Percentiles rank a stretch among this genome's conserved stretches.
These are phyloP conservation scores for Caenorhabditis inopinata DNA, from an alignment of 1,140 invertebrate species.

Conservation along the genomic window DNA sequence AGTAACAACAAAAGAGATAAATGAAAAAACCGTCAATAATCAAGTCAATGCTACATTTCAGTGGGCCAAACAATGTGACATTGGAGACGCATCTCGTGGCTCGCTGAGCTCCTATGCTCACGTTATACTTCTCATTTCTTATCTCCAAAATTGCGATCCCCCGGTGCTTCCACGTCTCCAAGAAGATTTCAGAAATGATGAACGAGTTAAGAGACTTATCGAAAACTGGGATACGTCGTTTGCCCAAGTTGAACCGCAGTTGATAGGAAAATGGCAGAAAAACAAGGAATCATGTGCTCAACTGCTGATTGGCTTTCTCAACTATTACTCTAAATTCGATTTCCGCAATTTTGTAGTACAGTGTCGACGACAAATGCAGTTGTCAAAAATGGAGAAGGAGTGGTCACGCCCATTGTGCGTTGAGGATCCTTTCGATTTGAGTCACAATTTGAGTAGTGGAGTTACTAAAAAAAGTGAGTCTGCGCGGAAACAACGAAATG, in stretches of 20 bases:
- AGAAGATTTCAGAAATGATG: conserved; percentile 36
- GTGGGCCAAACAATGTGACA: conserved; percentile 39
- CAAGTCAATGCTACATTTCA: background rate
- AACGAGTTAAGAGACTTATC: background rate
- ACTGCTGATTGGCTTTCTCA: conserved; percentile 35
- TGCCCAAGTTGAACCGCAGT: background rate
- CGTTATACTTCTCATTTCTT: conserved; percentile 35
- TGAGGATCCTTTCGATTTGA: conserved; percentile 45
- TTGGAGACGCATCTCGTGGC: conserved; percentile 37
- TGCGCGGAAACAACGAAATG: too few species aligned
- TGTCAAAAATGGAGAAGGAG: conserved; percentile 40
- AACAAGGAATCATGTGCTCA: conserved; percentile 20
- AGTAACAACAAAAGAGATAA: too few species aligned
- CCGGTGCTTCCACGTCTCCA: conserved; percentile 43
- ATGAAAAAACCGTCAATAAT: too few species aligned
- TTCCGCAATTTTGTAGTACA: conserved; percentile 38
- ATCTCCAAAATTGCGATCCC: conserved; percentile 24
- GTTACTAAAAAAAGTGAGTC: conserved; percentile 34
- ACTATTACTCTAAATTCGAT: conserved; percentile 33
- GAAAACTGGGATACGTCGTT: conserved; percentile 35
- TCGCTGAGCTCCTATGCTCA: conserved; percentile 39
- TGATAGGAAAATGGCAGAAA: background rate
- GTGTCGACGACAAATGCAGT: background rate
- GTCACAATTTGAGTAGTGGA: conserved; percentile 39
- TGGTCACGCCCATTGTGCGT: conserved; percentile 34